Percentiles rank a stretch among this genome's conserved stretches.
These are phyloP conservation scores for Pseudopodoces humilis DNA, from an alignment of 2,113 vertebrate genomes.

Conservation along the genomic window DNA sequence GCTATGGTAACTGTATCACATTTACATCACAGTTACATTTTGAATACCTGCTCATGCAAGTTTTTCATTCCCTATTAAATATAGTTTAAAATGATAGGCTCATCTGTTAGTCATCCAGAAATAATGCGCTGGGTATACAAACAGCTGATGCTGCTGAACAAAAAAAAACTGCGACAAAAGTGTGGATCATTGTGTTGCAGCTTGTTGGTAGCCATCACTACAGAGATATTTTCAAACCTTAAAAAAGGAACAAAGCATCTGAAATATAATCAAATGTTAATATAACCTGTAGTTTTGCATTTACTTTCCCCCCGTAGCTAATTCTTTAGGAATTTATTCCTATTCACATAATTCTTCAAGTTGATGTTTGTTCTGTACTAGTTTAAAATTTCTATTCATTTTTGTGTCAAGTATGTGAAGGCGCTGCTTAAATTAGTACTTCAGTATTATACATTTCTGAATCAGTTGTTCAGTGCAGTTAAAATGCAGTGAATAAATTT, in stretches of 20 bases:
- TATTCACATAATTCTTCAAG: not conserved
- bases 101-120: constrained; percentile 31
- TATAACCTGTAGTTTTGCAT: not conserved
- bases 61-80: constrained; percentile 54
- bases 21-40: constrained; percentile 20
- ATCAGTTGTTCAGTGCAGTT: not conserved
- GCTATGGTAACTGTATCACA: not conserved
- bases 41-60: constrained; percentile 58
- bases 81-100: constrained; percentile 36
- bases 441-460: not conserved
- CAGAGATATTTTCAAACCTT: not conserved
- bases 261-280: constrained; percentile 6
- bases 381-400: not conserved
- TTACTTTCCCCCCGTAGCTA: not conserved
- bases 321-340: not conserved
- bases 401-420: not conserved
- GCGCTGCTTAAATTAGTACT: not conserved
- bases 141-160: constrained; percentile 18
- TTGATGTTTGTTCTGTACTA: not conserved
- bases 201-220: not conserved
- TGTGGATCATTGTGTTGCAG: not conserved
- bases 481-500: not conserved
- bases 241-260: not conserved
- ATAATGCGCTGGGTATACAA: constrained; percentile 33
- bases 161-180: not conserved